phyloP scores from a whole-genome alignment of 64 coral and sea anemone species.

The Orbicella faveolata region DNA sequence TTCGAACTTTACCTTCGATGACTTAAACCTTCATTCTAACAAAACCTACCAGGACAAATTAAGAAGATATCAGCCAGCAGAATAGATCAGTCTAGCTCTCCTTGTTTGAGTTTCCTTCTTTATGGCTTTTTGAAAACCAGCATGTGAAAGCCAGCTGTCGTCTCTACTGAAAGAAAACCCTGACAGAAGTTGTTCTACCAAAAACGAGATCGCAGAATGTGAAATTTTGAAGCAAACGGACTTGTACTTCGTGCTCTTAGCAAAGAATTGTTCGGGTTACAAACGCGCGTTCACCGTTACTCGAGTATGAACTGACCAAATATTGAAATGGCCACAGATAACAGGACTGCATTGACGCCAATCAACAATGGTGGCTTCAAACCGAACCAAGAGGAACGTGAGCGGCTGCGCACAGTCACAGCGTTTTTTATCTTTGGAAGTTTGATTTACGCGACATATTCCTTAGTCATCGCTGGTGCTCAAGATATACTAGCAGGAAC shows the following conservation, averaged over 20 bases:
- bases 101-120: neutral
- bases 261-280: neutral
- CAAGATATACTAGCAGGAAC: slow-evolving; percentile 91
- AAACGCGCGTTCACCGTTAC: neutral
- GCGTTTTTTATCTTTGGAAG: slow-evolving; percentile 81
- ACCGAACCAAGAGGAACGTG: neutral
- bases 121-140: neutral
- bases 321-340: slow-evolving; percentile 9
- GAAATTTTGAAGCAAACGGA: neutral
- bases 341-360: neutral
- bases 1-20: neutral
- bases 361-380: neutral
- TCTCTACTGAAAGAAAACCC: neutral
- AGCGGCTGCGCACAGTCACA: slow-evolving; percentile 64
- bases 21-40: neutral
- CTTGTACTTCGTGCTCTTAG: neutral
- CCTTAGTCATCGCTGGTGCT: slow-evolving; percentile 72
- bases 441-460: slow-evolving; percentile 82
- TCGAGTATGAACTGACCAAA: neutral
- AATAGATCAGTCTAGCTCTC: neutral
- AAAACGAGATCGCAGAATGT: neutral
- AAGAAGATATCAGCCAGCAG: neutral
- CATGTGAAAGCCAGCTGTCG: neutral
- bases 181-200: neutral
- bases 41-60: neutral